phyloP scores from a whole-genome alignment of 2,113 vertebrate species.

The Camelus dromedarius region DNA sequence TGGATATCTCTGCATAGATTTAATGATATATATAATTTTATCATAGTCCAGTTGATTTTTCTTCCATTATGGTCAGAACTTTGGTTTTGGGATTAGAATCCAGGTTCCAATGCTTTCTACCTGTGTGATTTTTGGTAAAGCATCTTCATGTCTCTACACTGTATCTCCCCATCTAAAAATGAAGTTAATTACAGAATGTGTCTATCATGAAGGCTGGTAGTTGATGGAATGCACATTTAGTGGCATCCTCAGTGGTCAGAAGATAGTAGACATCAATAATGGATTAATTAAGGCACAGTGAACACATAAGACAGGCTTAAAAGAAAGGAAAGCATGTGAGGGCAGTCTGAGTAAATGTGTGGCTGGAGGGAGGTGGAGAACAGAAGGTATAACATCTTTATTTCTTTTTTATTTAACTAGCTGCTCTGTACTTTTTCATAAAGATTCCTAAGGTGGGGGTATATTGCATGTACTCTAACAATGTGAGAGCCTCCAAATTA shows the following conservation, averaged over 20 bases:
- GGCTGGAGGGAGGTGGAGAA: neutral
- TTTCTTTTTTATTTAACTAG: neutral
- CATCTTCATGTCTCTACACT: neutral
- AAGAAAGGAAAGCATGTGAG: neutral
- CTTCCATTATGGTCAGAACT: neutral
- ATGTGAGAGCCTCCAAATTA: neutral
- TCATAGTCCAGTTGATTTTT: neutral
- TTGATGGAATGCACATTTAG: neutral
- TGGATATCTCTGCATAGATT: neutral
- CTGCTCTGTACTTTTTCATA: neutral
- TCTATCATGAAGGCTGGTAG: neutral
- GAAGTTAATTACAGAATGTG: neutral
- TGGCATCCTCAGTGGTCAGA: neutral
- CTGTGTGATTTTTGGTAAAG: neutral
- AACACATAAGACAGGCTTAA: neutral
- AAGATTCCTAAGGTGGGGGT: neutral
- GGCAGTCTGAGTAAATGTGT: neutral
- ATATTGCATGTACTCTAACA: neutral
- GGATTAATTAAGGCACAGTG: neutral
- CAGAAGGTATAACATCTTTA: neutral
- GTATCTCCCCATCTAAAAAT: neutral
- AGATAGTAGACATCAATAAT: neutral
- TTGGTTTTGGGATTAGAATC: neutral
- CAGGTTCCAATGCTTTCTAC: neutral
- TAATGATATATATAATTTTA: neutral